Percentiles rank a stretch among this genome's conserved stretches.
Evolutionary conservation across 2,113 vertebrate genomes (phyloP).

Genomic region (Centropus unirufus): DNA sequence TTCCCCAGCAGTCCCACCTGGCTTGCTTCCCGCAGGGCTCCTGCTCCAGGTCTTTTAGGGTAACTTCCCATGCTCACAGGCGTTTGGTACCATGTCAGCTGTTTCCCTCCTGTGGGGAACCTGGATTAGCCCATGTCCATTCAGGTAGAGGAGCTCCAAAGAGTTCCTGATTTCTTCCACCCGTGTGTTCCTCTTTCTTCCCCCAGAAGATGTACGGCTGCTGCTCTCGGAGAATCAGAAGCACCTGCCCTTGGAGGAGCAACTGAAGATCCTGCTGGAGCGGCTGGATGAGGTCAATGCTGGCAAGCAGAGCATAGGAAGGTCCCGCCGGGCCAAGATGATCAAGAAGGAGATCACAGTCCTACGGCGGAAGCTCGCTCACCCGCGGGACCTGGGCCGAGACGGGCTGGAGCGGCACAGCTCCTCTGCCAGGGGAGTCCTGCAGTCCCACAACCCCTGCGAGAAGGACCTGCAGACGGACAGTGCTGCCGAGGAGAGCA

Average conservation of each 20-base stretch:
- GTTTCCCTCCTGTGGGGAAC: neutral
- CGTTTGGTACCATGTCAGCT: neutral
- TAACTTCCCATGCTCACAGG: neutral
- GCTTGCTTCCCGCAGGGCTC: neutral
- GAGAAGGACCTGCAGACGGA: constrained; percentile 86
- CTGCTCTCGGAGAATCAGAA: constrained; percentile 89
- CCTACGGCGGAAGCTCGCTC: constrained; percentile 91
- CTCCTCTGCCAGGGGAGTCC: constrained; percentile 73
- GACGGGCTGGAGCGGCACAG: constrained; percentile 78
- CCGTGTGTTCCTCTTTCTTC: neutral
- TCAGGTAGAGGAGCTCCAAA: neutral
- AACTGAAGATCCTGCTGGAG: constrained; percentile 89
- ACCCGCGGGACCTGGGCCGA: constrained; percentile 86
- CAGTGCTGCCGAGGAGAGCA: constrained; percentile 96
- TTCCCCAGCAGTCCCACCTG: neutral
- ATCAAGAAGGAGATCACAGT: constrained; percentile 96
- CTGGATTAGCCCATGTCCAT: neutral
- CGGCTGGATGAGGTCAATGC: constrained; percentile 88
- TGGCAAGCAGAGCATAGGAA: constrained; percentile 92
- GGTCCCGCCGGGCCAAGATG: constrained; percentile 92
- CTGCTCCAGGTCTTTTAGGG: neutral
- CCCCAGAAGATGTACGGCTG: constrained; percentile 82
- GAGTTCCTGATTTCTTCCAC: neutral
- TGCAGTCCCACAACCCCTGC: constrained; percentile 78
- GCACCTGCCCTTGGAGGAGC: constrained; percentile 90